Evolutionary conservation across 2,888 invertebrate genomes (phyloP).

Genomic region (Drosophila anomelani): DNA sequence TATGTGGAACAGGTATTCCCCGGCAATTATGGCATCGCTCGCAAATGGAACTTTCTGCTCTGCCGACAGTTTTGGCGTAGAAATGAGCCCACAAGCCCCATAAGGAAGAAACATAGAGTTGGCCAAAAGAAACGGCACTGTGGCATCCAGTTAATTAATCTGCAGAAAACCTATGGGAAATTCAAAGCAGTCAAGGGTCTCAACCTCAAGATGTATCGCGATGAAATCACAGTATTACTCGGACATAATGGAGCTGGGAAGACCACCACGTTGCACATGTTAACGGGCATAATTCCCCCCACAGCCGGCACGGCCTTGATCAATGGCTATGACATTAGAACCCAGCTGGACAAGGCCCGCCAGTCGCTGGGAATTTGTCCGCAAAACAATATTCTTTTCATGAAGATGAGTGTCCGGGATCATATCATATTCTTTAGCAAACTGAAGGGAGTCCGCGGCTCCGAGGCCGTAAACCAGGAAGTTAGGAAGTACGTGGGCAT

Average conservation of each 20-base stretch:
- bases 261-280: constrained; percentile 95
- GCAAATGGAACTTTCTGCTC: constrained; percentile 91
- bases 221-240: constrained; percentile 92
- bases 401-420: constrained; percentile 91
- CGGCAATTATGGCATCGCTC: constrained; percentile 92
- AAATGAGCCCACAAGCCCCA: not conserved
- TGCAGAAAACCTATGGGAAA: constrained; percentile 87
- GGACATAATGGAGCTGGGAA: constrained; percentile 94
- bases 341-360: constrained; percentile 86
- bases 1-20: constrained; percentile 94
- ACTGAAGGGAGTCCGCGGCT: constrained; percentile 87
- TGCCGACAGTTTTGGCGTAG: constrained; percentile 86
- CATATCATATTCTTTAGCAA: constrained; percentile 92
- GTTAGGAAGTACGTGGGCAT: constrained; percentile 87
- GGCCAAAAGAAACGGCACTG: not conserved
- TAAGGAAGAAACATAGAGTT: fast-evolving
- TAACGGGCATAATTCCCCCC: constrained; percentile 90
- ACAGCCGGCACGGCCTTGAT: constrained; percentile 88
- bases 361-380: constrained; percentile 91
- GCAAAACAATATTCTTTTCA: constrained; percentile 92
- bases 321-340: constrained; percentile 89
- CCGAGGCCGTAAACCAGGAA: constrained; percentile 86
- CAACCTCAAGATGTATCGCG: constrained; percentile 91
- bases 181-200: constrained; percentile 88
- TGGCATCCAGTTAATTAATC: constrained; percentile 86